Evolutionary conservation across 2,113 vertebrate species (phyloP).

Genomic region (Datnioides undecimradiatus): DNA sequence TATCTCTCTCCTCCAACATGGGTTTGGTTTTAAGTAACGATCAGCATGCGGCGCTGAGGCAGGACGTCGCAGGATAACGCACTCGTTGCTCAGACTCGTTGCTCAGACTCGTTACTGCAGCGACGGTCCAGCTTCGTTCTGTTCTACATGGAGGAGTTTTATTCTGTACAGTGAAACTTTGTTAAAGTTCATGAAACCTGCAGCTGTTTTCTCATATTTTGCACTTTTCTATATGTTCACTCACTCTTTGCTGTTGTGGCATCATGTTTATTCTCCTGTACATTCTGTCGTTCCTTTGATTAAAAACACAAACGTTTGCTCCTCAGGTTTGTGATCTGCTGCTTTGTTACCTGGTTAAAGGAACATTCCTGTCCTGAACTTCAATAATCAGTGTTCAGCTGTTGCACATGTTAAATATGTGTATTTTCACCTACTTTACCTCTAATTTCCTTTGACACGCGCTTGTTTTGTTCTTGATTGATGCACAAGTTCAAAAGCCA

Average conservation of each 20-base stretch:
- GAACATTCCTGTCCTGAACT: too few species aligned
- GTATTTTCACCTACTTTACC: background rate
- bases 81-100: too few species aligned
- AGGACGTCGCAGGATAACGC: background rate
- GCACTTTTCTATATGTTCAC: background rate
- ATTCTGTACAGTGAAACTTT: background rate
- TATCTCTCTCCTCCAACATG: slow-evolving; percentile 9
- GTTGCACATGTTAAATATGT: background rate
- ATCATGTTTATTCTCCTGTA: background rate
- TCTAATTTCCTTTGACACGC: background rate
- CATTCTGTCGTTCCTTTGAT: background rate
- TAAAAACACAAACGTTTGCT: background rate
- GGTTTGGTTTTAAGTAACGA: background rate
- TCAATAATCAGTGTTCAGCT: background rate
- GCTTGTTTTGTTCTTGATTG: background rate
- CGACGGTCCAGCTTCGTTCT: too few species aligned
- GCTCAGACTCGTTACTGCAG: too few species aligned
- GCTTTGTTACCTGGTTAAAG: background rate
- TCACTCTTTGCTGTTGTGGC: background rate
- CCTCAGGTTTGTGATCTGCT: background rate
- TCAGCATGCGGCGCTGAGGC: background rate
- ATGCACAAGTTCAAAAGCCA: background rate
- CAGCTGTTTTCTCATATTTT: background rate
- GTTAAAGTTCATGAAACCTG: background rate
- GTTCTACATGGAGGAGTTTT: background rate